A percentile compares a stretch with the other conserved stretches of the same genome.
These are phyloP conservation scores for Didymodactylos carnosus DNA, from an alignment of 2,888 invertebrate genomes.

Conservation along the genomic window DNA sequence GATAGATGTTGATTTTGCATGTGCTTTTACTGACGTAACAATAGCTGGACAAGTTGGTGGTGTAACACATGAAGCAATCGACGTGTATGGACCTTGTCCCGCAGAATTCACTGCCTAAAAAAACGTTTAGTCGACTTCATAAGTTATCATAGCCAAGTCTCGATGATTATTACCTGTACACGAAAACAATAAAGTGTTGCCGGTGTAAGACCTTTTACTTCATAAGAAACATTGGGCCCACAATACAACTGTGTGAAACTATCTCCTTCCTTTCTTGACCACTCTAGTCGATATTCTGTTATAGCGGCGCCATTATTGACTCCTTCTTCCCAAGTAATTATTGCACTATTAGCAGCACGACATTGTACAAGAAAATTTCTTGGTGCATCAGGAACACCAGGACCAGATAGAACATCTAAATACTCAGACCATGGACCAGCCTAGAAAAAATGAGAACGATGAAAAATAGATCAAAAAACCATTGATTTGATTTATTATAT, in stretches of 20 bases:
- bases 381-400: slow-evolving; percentile 62
- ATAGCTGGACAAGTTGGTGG: slow-evolving; percentile 60
- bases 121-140: too few species aligned
- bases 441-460: slow-evolving; percentile 43
- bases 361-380: slow-evolving; percentile 41
- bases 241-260: slow-evolving; percentile 23
- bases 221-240: slow-evolving; percentile 37
- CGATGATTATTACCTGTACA: slow-evolving; percentile 38
- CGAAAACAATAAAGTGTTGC: slow-evolving; percentile 61
- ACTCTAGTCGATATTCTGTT: slow-evolving; percentile 56
- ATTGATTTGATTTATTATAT: not conserved
- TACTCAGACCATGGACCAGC: slow-evolving; percentile 57
- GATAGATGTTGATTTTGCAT: slow-evolving; percentile 41
- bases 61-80: slow-evolving; percentile 47
- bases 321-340: slow-evolving; percentile 58
- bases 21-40: slow-evolving; percentile 35
- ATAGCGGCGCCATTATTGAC: slow-evolving; percentile 58
- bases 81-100: slow-evolving; percentile 56
- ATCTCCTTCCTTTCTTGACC: slow-evolving; percentile 19
- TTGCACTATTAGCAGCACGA: slow-evolving; percentile 48
- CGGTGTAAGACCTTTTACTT: slow-evolving; percentile 52
- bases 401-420: slow-evolving; percentile 52
- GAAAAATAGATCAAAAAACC: not conserved
- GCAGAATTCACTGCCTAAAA: slow-evolving; percentile 34
- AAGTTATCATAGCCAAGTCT: not conserved